These are phyloP conservation scores for Eumaeus atala DNA, from an alignment of 1,140 invertebrate species.

Conservation along the genomic window DNA sequence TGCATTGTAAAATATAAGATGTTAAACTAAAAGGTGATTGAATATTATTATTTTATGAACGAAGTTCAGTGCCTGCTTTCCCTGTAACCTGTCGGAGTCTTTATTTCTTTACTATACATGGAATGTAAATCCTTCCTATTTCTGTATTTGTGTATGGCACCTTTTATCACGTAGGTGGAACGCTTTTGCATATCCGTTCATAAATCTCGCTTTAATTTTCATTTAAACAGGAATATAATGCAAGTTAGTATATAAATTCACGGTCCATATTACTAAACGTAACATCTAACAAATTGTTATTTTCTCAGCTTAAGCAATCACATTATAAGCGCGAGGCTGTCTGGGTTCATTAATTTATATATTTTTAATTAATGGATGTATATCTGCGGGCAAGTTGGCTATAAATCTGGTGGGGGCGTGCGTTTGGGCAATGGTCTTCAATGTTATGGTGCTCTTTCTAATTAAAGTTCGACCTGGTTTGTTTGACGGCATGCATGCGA, in stretches of 20 bases:
- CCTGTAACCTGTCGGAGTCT: too few species aligned
- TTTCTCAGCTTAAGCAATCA: constrained; percentile 25
- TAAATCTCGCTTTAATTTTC: constrained; percentile 8
- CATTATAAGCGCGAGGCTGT: constrained; percentile 27
- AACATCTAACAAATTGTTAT: constrained; percentile 23
- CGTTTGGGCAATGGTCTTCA: constrained; percentile 53
- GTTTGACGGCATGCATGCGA: constrained; percentile 21
- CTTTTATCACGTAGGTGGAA: constrained; percentile 6
- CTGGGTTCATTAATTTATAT: constrained; percentile 49
- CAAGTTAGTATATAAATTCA: constrained; percentile 6
- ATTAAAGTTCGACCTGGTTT: constrained; percentile 53
- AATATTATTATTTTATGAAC: too few species aligned
- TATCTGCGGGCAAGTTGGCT: constrained; percentile 55
- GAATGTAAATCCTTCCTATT: constrained; percentile 7
- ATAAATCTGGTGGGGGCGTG: constrained; percentile 66
- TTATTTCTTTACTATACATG: not conserved
- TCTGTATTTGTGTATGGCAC: constrained; percentile 1
- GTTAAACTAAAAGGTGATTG: too few species aligned
- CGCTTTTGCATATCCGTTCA: not conserved
- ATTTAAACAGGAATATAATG: constrained; percentile 8
- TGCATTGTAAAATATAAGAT: too few species aligned
- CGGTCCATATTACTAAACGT: not conserved
- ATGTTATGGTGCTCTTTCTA: constrained; percentile 69
- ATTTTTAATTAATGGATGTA: constrained; percentile 71
- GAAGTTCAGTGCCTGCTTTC: too few species aligned